These are phyloP conservation scores for Antheraea pernyi DNA, from an alignment of 1,140 invertebrate species.

Conservation along the genomic window DNA sequence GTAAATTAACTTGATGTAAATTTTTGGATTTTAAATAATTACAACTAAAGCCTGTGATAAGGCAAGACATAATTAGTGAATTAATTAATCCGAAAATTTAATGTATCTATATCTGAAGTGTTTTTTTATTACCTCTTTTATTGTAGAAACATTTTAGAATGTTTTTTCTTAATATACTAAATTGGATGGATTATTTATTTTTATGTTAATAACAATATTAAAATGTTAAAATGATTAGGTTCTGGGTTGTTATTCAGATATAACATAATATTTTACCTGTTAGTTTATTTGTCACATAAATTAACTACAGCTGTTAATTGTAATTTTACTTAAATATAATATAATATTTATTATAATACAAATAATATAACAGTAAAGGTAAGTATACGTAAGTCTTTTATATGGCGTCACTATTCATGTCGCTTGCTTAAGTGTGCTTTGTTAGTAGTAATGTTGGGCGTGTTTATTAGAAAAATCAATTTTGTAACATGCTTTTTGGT, in stretches of 20 bases:
- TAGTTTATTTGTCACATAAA: too few species aligned
- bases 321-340: not conserved
- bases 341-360: not conserved
- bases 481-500: constrained; percentile 30
- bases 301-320: not conserved
- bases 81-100: not conserved
- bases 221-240: not conserved
- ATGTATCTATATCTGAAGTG: not conserved
- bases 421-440: constrained; percentile 33
- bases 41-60: too few species aligned
- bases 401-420: constrained; percentile 19
- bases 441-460: not conserved
- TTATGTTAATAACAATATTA: constrained; percentile 4
- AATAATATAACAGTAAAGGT: constrained; percentile 5
- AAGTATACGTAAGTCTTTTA: constrained; percentile 9
- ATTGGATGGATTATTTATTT: constrained; percentile 49
- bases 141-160: not conserved
- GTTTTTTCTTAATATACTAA: constrained; percentile 20
- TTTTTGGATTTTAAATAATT: constrained; percentile 1
- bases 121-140: not conserved
- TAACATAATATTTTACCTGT: too few species aligned
- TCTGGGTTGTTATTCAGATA: not conserved
- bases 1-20: not conserved
- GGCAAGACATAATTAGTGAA: too few species aligned
- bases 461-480: constrained; percentile 14